A percentile compares a stretch with the other conserved stretches of the same genome.
phyloP scores from a whole-genome alignment of 1,140 invertebrate genomes.

The Augochlora pura region DNA sequence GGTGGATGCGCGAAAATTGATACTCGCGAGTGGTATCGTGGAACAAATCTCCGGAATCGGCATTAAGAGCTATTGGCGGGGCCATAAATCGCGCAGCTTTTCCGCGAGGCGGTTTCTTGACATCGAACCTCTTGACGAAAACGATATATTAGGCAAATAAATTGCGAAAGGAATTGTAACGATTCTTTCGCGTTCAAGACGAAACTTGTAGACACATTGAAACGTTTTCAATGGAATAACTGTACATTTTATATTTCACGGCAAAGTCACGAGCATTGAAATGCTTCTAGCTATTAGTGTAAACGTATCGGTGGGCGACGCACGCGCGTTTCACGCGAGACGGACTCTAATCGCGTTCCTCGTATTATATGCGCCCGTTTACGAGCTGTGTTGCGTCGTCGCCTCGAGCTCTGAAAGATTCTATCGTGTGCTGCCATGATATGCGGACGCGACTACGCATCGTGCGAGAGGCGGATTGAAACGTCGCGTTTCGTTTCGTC shows the following conservation, averaged over 20 bases:
- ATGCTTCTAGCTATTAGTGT: no score
- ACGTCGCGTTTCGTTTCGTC: neutral
- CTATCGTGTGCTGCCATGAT: conserved; percentile 28
- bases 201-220: no score
- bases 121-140: no score
- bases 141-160: no score
- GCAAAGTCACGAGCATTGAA: no score
- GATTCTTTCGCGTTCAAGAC: no score
- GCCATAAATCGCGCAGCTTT: conserved; percentile 50
- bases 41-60: conserved; percentile 57
- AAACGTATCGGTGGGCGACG: no score
- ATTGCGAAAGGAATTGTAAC: no score
- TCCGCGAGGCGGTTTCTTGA: neutral
- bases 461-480: neutral
- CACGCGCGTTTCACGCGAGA: neutral
- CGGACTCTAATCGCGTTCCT: neutral
- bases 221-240: no score
- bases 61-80: conserved; percentile 46
- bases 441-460: conserved; percentile 8
- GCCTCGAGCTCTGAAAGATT: conserved; percentile 44
- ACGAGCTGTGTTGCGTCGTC: conserved; percentile 23
- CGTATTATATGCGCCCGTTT: conserved; percentile 50
- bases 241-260: no score
- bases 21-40: conserved; percentile 39
- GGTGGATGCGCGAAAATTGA: conserved; percentile 51